Percentiles rank a stretch among this genome's conserved stretches.
phyloP scores from a whole-genome alignment of 2,113 vertebrate species.

The Ardeotis arabs region DNA sequence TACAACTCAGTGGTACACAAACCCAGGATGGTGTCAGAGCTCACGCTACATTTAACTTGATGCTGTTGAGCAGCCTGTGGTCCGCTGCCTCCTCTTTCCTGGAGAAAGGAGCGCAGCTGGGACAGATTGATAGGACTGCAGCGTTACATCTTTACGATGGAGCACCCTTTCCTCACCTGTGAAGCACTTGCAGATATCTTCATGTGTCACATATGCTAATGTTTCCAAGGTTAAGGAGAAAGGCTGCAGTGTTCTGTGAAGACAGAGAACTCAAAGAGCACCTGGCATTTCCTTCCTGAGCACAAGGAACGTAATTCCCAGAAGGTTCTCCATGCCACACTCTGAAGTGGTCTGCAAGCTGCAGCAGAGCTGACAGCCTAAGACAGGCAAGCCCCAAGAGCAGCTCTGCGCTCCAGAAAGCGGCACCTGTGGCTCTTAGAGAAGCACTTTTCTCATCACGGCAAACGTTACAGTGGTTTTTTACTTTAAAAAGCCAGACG shows the following conservation, averaged over 20 bases:
- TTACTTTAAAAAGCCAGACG: neutral
- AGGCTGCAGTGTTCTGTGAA: neutral
- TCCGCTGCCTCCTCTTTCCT: neutral
- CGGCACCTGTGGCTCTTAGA: neutral
- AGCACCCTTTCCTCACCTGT: slow-evolving; percentile 81
- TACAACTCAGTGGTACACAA: neutral
- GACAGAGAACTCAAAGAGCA: neutral
- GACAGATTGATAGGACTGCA: neutral
- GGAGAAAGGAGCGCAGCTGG: neutral
- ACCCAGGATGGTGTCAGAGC: neutral
- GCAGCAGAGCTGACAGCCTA: neutral
- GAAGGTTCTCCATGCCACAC: neutral
- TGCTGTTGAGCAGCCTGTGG: neutral
- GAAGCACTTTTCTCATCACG: neutral
- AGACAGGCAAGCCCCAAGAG: neutral
- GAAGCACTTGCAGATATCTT: slow-evolving; percentile 96
- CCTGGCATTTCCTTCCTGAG: neutral
- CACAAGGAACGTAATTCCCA: neutral
- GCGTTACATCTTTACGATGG: fast-evolving
- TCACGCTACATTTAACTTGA: neutral
- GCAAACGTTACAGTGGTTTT: neutral
- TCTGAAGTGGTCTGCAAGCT: neutral
- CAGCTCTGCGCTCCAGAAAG: neutral
- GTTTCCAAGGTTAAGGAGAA: slow-evolving; percentile 88
- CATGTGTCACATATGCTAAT: slow-evolving; percentile 93